Evolutionary conservation across 1,140 invertebrate genomes (phyloP), one percentile per base, ranked within the genome.

Genomic region (Alviniconcha marisindica): DNA sequence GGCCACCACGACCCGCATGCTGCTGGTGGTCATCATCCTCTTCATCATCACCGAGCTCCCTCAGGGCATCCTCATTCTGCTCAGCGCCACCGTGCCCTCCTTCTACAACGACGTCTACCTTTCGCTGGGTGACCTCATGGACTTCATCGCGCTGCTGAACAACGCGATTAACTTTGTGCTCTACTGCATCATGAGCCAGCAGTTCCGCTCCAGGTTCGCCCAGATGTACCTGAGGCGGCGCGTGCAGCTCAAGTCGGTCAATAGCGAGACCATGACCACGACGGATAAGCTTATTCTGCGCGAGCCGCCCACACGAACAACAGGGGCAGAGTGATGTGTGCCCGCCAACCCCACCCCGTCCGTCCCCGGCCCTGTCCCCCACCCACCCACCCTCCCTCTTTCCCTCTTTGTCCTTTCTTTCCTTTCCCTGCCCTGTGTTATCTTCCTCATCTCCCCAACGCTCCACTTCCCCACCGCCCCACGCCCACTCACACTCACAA

Each of bases 121-220:
- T 48, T 92, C 91, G 31, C 96, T 98, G 71, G 97, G 97, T 0
- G 97, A 98, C 90, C 88, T 98, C 12, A 97, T 98, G 96, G 98
- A 99, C 91, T 95, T 98, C 36, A 93, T 98, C 81, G 97, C 98
- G 0, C 93, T 99, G 21, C 92, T 98, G 54, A 99, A 98, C 92
- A 97, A 97, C 12, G 96, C 97, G 10, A 96, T 99, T 44, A 98
- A 98, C 89, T 98, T 99, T 90, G 96, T 99, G 36, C 94, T 99
- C 5, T 99, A 99, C 90, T 98, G 98, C 88, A 95, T 96, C 40
- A 99, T 99, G 98, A 97, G 96, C 60, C 94, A 96, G 51, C 97
- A 98, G 94, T 99, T 99, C 91, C 94, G 98, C 21, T 95, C 95
- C 36, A 97, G 97, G 1, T 98, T 98, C 89, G 84, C 89, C 0